Evolutionary conservation across 2,797 vertebrate genomes (phyloP), one percentile per base, ranked within the genome.

Genomic region (Diplodus sargus): DNA sequence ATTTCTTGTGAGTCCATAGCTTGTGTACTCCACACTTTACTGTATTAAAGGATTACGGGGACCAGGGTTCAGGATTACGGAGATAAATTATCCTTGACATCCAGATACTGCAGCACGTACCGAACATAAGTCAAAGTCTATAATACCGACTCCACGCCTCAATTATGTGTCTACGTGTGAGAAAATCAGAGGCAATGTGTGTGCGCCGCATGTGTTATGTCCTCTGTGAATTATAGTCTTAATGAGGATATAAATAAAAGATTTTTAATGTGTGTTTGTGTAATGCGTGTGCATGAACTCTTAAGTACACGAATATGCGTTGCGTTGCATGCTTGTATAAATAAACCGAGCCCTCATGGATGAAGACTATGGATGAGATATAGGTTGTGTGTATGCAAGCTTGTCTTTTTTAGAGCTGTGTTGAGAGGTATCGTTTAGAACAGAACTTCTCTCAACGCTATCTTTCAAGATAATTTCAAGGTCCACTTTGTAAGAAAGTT

Each of bases 1-100:
- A 45, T 30, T 53, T 70, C 58, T 18, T 30, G 39, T 49, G 63
- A 68, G 64, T 72, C 64, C 70, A n/a, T 61, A 54, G 52, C 60
- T 65, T 69, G 63, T 69, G 7, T 20, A 52, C 67, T 84, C 25
- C 22, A 61, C 43, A 63, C 67, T 39, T 47, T 22, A 56, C 54
- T 79, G 54, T 76, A 80, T 79, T 82, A 73, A 81, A 80, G 70
- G 73, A 85, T 86, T 84, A 84, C 43, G 58, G 58, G 17, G 59
- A 74, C 69, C 70, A 82, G 64, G 43, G 57, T 83, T 85, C 48
- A 73, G 82, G 76, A 87, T 84, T 86, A 83, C 47, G 58, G 67
- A 72, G 67, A 80, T 82, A 79, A 84, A 83, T 82, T 30, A 69
- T 79, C 62, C 67, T 68, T 80, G 81, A 59, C 28, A 65, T 67